Evolutionary conservation across 35 echinoderm and acorn worm genomes (phyloP).

Genomic region (Apostichopus californicus): DNA sequence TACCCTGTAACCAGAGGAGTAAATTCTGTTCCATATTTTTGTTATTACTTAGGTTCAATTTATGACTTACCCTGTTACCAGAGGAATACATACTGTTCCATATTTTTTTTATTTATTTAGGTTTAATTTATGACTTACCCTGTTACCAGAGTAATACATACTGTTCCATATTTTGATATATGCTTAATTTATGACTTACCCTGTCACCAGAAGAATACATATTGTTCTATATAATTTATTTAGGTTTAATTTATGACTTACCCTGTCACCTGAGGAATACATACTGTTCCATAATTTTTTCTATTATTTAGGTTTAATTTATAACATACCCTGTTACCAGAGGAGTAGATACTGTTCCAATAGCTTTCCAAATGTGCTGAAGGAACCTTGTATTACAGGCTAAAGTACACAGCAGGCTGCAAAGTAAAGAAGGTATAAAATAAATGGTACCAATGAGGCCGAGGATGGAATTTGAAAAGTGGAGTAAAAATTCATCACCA

Average conservation of each 20-base stretch:
- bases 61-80: constrained; percentile 77
- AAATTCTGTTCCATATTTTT: no score
- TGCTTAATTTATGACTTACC: constrained; percentile 42
- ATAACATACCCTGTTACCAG: no score
- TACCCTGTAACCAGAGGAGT: no score
- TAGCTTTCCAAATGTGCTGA: constrained; percentile 80
- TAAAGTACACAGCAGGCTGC: constrained; percentile 83
- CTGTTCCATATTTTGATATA: background rate
- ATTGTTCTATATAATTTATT: background rate
- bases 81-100: constrained; percentile 52
- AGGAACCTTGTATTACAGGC: constrained; percentile 83
- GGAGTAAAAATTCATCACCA: no score
- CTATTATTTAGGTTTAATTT: no score
- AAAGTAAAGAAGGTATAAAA: constrained; percentile 43
- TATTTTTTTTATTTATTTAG: background rate
- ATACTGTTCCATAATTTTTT: constrained; percentile 34
- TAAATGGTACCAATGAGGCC: background rate
- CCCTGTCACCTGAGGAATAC: constrained; percentile 76
- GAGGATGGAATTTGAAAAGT: no score
- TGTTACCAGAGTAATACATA: constrained; percentile 71
- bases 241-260: constrained; percentile 17
- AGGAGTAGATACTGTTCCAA: constrained; percentile 2
- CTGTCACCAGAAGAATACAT: constrained; percentile 58
- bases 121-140: constrained; percentile 56
- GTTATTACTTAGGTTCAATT: no score